Conservation (phyloP, 2,888 invertebrate genomes). For the Elmis aenea region DNA sequence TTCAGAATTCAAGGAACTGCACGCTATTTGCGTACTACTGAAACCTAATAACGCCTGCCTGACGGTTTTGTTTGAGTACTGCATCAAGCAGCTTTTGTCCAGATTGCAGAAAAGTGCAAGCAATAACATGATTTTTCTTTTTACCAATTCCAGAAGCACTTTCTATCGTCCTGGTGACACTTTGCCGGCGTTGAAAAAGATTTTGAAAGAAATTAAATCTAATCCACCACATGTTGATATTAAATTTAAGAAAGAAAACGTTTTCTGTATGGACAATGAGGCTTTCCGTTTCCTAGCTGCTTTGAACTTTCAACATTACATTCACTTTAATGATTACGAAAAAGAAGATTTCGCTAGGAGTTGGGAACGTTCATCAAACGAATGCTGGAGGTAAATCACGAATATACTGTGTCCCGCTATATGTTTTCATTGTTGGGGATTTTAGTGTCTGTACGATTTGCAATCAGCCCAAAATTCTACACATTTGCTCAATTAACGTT, state of each 20-base stretch:
- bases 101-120: too few relatives aligned
- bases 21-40: slow-evolving; percentile 33
- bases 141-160: slow-evolving; percentile 29
- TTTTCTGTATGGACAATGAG: slow-evolving; percentile 36
- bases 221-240: slow-evolving; percentile 29
- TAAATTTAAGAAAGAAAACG: slow-evolving; percentile 26
- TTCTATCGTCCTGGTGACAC: slow-evolving; percentile 30
- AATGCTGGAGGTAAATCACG: slow-evolving; percentile 7
- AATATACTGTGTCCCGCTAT: too few relatives aligned
- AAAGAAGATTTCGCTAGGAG: slow-evolving; percentile 14
- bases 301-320: slow-evolving; percentile 21
- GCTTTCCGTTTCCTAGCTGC: slow-evolving; percentile 31
- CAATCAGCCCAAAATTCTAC: too few relatives aligned
- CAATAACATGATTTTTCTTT: slow-evolving; percentile 33
- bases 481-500: too few relatives aligned
- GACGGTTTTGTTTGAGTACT: too few relatives aligned
- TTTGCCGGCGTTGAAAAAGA: slow-evolving; percentile 22
- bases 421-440: too few relatives aligned
- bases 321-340: slow-evolving; percentile 12
- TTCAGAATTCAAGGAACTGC: too few relatives aligned
- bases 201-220: slow-evolving; percentile 21
- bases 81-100: too few relatives aligned
- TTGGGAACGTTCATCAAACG: slow-evolving; percentile 17
- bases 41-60: too few relatives aligned
- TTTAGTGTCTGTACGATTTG: too few relatives aligned